Evolutionary conservation across 92 coral and sea anemone species (phyloP).

Genomic region (Epizoanthus rinbou): DNA sequence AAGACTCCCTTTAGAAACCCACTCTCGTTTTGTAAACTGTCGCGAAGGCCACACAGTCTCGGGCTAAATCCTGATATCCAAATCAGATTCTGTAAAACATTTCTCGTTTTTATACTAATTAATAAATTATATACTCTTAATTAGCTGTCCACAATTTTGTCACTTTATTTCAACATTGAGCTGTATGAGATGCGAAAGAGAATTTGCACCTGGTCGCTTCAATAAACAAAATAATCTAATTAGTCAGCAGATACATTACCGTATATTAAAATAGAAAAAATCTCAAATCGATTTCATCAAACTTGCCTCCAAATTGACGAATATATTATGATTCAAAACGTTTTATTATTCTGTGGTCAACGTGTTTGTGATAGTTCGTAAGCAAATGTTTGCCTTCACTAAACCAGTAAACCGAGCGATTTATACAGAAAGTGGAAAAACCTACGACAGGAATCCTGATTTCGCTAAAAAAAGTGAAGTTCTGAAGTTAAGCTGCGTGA

Average conservation of each 20-base stretch:
- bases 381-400: slow-evolving; percentile 11
- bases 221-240: slow-evolving; percentile 80
- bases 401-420: neutral
- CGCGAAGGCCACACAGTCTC: slow-evolving; percentile 16
- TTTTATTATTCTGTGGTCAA: slow-evolving; percentile 9
- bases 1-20: slow-evolving; percentile 7
- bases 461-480: no score
- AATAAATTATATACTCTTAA: slow-evolving; percentile 84
- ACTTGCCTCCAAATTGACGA: slow-evolving; percentile 46
- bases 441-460: neutral
- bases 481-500: neutral
- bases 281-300: slow-evolving; percentile 42
- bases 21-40: slow-evolving; percentile 41
- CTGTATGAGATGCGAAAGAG: slow-evolving; percentile 60
- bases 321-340: slow-evolving; percentile 9
- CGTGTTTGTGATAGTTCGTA: slow-evolving; percentile 20
- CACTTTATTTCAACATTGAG: slow-evolving; percentile 58
- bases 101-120: slow-evolving; percentile 60
- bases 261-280: slow-evolving; percentile 46
- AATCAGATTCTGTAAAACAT: slow-evolving; percentile 15
- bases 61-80: slow-evolving; percentile 23
- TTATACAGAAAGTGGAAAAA: slow-evolving; percentile 50
- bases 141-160: slow-evolving; percentile 68
- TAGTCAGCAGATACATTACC: slow-evolving; percentile 68
- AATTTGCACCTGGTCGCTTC: slow-evolving; percentile 70